Percentiles rank a stretch among this genome's conserved stretches.
phyloP scores from a whole-genome alignment of 2,888 invertebrate species.

The Dasysyrphus tricinctus region DNA sequence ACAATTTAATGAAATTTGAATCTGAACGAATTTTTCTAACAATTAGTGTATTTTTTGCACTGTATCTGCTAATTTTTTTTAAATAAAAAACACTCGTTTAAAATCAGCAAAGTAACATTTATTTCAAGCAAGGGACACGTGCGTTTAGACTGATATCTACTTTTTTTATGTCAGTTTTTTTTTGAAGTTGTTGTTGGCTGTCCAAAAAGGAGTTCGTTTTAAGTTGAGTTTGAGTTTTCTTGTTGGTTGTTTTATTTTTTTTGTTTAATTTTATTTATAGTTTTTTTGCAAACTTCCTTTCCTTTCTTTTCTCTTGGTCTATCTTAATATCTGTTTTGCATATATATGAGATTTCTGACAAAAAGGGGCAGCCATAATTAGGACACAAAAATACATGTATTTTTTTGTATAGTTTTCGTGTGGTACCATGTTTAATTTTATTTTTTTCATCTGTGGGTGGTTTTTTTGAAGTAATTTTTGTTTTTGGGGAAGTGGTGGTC shows the following conservation, averaged over 20 bases:
- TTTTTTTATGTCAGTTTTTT: conserved; percentile 18
- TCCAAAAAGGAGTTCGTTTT: conserved; percentile 56
- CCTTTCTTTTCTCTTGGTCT: conserved; percentile 28
- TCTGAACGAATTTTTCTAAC: not conserved
- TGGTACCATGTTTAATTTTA: conserved; percentile 4
- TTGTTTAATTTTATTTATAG: conserved; percentile 27
- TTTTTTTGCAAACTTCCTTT: conserved; percentile 34
- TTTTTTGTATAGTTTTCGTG: conserved; percentile 42
- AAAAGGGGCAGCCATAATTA: conserved; percentile 71
- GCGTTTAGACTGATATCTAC: conserved; percentile 46
- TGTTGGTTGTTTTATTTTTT: conserved; percentile 1
- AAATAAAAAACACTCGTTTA: conserved; percentile 22
- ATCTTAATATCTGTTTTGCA: conserved; percentile 44
- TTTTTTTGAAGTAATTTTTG: conserved; percentile 25
- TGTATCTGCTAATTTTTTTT: conserved; percentile 37
- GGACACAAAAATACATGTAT: conserved; percentile 51
- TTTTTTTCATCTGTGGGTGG: conserved; percentile 39
- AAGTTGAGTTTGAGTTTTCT: conserved; percentile 10
- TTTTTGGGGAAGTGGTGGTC: conserved; percentile 34
- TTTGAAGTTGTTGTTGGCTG: conserved; percentile 5
- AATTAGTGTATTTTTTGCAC: conserved; percentile 36
- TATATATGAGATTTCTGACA: conserved; percentile 13
- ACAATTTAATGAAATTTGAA: not conserved
- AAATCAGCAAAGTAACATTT: conserved; percentile 63
- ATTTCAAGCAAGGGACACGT: conserved; percentile 61